Percentiles rank a stretch among this genome's conserved stretches.
Evolutionary conservation across 2,113 vertebrate species (phyloP).

Genomic region (Thunnus thynnus): DNA sequence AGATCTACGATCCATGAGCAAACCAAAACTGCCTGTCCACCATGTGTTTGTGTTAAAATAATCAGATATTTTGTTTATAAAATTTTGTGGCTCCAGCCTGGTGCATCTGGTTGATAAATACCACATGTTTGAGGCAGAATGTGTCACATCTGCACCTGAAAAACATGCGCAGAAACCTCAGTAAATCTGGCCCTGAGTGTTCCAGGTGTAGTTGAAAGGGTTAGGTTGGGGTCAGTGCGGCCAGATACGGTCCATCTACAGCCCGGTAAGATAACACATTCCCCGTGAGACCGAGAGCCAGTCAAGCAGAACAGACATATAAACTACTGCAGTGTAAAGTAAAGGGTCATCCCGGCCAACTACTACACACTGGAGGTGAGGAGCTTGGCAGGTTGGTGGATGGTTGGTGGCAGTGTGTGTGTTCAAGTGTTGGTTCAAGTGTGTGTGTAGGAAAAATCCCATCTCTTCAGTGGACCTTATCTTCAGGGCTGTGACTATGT

Average conservation of each 20-base stretch:
- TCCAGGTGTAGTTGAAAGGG: constrained; percentile 27
- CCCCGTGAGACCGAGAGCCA: constrained; percentile 60
- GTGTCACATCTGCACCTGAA: background rate
- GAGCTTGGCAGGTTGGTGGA: constrained; percentile 41
- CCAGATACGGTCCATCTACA: constrained; percentile 55
- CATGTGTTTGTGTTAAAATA: too few relatives aligned
- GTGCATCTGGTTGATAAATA: background rate
- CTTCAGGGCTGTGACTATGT: constrained; percentile 14
- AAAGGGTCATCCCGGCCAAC: constrained; percentile 70
- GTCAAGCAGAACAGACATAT: constrained; percentile 71
- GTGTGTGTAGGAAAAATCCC: constrained; percentile 10
- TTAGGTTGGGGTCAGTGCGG: constrained; percentile 51
- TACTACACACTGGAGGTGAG: constrained; percentile 61
- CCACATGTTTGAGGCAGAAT: background rate
- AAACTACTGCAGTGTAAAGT: constrained; percentile 73
- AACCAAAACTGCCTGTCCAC: too few relatives aligned
- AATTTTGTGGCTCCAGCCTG: too few relatives aligned
- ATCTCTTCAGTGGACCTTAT: constrained; percentile 40
- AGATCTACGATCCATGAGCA: too few relatives aligned
- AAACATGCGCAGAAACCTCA: background rate
- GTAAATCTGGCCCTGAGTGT: background rate
- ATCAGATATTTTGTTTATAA: too few relatives aligned
- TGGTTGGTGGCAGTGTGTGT: constrained; percentile 1
- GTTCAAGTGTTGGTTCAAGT: constrained; percentile 5
- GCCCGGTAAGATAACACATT: constrained; percentile 69